A percentile compares a stretch with the other conserved stretches of the same genome.
phyloP scores from a whole-genome alignment of 2,113 vertebrate genomes.

The Pelmatolapia mariae region DNA sequence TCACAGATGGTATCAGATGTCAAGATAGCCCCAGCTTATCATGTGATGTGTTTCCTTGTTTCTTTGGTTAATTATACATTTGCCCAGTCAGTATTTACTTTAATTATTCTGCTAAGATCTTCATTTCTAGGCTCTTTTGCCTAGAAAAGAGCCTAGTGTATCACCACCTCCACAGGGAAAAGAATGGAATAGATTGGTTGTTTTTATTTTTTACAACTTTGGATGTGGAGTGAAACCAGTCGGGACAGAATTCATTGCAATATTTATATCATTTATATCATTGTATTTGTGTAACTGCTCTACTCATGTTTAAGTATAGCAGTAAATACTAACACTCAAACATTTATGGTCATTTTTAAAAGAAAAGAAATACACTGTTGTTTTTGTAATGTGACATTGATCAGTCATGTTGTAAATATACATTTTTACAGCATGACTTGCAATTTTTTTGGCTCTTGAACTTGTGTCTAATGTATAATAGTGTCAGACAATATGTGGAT shows the following conservation, averaged over 20 bases:
- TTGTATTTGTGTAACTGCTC: background rate
- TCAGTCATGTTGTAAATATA: background rate
- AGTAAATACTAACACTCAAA: background rate
- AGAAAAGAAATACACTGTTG: background rate
- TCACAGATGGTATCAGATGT: background rate
- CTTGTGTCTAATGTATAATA: background rate
- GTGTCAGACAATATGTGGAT: background rate
- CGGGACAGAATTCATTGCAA: background rate
- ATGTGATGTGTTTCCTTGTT: background rate
- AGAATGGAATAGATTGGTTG: background rate
- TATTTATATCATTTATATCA: background rate
- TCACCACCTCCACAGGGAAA: background rate
- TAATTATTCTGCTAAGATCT: background rate
- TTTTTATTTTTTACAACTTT: background rate
- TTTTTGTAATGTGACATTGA: background rate
- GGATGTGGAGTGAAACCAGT: background rate
- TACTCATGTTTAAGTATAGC: background rate
- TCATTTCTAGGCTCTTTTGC: background rate
- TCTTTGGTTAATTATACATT: background rate
- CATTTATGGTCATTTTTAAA: background rate
- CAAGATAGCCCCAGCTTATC: background rate
- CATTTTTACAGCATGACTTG: background rate
- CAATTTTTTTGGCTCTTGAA: background rate
- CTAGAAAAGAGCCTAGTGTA: background rate
- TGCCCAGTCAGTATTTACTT: background rate